Conservation (phyloP, 2,113 vertebrate genomes). For the Prunella fulvescens region DNA sequence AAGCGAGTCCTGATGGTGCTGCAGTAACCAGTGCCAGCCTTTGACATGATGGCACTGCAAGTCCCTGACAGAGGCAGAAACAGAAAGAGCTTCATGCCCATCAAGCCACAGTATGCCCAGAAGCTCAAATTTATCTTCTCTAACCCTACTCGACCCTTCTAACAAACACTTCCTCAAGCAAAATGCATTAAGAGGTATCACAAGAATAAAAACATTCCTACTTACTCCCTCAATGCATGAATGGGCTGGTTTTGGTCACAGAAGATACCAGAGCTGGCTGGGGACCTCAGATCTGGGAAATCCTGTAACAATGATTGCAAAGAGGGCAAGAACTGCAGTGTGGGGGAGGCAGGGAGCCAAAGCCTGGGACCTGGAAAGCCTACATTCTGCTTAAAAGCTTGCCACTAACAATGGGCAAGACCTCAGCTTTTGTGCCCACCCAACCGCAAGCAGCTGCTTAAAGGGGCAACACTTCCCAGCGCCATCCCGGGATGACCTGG, state of each 20-base stretch:
- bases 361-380: not conserved
- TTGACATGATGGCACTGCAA: not conserved
- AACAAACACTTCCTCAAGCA: conserved; percentile 7
- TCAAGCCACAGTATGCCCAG: not conserved
- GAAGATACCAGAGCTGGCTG: not conserved
- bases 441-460: not conserved
- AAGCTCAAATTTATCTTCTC: not conserved
- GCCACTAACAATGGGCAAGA: not conserved
- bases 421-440: not conserved
- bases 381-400: not conserved
- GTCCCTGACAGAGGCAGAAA: not conserved
- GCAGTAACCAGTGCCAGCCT: not conserved
- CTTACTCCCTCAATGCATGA: not conserved
- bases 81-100: not conserved
- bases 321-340: not conserved
- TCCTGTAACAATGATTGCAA: not conserved
- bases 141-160: not conserved
- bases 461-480: fast-evolving
- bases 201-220: not conserved
- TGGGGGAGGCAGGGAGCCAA: not conserved
- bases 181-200: conserved; percentile 22
- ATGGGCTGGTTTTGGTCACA: not conserved
- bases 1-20: not conserved
- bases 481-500: not conserved
- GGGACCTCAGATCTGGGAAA: not conserved